Evolutionary conservation across 2,113 vertebrate species (phyloP).

Genomic region (Chroicocephalus ridibundus): DNA sequence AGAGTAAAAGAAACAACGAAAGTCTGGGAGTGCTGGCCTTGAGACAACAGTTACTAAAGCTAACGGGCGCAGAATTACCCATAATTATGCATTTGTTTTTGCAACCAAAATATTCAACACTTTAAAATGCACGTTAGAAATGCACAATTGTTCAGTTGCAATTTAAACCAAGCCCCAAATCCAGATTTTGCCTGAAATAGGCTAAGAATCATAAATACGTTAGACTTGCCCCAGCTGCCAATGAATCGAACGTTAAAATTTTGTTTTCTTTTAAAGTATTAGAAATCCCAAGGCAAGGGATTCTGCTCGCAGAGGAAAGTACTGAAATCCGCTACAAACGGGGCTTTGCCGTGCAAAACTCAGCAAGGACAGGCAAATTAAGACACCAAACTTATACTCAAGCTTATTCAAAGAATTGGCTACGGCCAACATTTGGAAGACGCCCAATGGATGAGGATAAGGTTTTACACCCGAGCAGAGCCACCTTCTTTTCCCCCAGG

Average conservation of each 20-base stretch:
- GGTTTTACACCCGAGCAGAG: not conserved
- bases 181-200: not conserved
- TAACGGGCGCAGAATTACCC: not conserved
- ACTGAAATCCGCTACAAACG: fast-evolving
- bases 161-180: not conserved
- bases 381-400: not conserved
- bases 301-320: not conserved
- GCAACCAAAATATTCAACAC: not conserved
- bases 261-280: not conserved
- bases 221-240: not conserved
- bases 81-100: not conserved
- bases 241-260: not conserved
- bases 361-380: not conserved
- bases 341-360: not conserved
- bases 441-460: not conserved
- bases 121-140: not conserved
- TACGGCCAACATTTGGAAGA: not conserved
- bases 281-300: not conserved
- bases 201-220: not conserved
- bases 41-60: not conserved
- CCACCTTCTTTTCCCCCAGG: not conserved
- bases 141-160: too few species aligned
- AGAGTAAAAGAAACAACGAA: not conserved
- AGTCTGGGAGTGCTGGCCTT: not conserved
- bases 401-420: not conserved